Percentiles rank a stretch among this genome's conserved stretches.
These are phyloP conservation scores for Promerops cafer DNA, from an alignment of 2,113 vertebrate genomes.

Conservation along the genomic window DNA sequence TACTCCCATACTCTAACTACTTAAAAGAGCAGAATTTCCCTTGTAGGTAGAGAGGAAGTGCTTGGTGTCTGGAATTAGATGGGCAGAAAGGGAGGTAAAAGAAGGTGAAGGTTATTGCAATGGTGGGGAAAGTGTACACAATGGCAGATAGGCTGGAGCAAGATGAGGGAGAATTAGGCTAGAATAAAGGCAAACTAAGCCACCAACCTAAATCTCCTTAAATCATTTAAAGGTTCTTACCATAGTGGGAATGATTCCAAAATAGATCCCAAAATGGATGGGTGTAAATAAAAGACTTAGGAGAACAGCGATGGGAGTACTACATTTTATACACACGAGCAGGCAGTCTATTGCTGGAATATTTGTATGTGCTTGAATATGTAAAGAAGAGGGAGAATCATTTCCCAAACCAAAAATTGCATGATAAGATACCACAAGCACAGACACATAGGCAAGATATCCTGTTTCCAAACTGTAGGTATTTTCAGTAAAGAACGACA, in stretches of 20 bases:
- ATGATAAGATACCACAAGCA: background rate
- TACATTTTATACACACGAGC: background rate
- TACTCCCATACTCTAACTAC: background rate
- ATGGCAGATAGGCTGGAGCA: background rate
- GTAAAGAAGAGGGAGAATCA: background rate
- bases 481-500: background rate
- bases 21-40: background rate
- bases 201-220: rapidly evolving
- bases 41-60: background rate
- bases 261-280: background rate
- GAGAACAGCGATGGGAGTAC: background rate
- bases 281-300: background rate
- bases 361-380: background rate
- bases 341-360: background rate
- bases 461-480: background rate
- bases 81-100: background rate
- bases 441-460: background rate
- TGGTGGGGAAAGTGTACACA: background rate
- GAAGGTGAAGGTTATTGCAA: background rate
- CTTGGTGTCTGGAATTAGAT: background rate
- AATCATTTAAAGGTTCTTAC: background rate
- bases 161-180: background rate
- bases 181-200: background rate
- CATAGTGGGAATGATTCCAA: background rate
- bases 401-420: background rate